Evolutionary conservation across 2,797 vertebrate genomes (phyloP), one percentile per base, ranked within the genome.

Genomic region (Mallotus villosus): DNA sequence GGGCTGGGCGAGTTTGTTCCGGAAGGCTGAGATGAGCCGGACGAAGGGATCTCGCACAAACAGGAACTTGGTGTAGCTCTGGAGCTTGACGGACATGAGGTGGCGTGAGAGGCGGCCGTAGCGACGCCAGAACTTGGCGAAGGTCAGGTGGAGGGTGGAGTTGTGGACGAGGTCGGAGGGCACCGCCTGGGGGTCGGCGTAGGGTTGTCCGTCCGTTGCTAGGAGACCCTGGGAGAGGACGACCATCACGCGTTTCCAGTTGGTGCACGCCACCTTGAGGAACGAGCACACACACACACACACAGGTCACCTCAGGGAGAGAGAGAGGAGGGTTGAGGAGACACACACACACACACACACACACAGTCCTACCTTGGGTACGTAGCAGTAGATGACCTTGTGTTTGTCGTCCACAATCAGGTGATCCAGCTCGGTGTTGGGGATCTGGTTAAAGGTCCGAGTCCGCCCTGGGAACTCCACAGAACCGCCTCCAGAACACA

Each of bases 41-140:
- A 98, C 96, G 0, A 99, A 98, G 49, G 97, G 97, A 82, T 99
- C 97, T 0, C 97, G 92, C 0, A 99, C 96, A 0, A 99, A 99
- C 55, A 99, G 92, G 79, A 99, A 99, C 91, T 98, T 99, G 6
- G 95, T 97, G 89, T 98, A 99, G 17, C 93, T 95, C 88, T 96
- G 93, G 72, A 98, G 91, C 80, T 95, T 97, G 73, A 95, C 84
- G 76, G 94, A 94, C 95, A 98, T 97, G 82, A 97, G 91, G 87
- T 96, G 95, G 67, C 93, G 92, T 0, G 96, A 96, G 78, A 96
- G 91, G 67, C 92, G 93, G 46, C 96, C 96, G 0, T 98, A 96
- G 68, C 91, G 94, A 0, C 90, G 94, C 96, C 94, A 96, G 85
- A 97, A 95, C 71, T 90, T 89, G 34, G 88, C 81, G 60, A 97